Evolutionary conservation across 2,113 vertebrate species (phyloP).

Genomic region (Otocyon megalotis): DNA sequence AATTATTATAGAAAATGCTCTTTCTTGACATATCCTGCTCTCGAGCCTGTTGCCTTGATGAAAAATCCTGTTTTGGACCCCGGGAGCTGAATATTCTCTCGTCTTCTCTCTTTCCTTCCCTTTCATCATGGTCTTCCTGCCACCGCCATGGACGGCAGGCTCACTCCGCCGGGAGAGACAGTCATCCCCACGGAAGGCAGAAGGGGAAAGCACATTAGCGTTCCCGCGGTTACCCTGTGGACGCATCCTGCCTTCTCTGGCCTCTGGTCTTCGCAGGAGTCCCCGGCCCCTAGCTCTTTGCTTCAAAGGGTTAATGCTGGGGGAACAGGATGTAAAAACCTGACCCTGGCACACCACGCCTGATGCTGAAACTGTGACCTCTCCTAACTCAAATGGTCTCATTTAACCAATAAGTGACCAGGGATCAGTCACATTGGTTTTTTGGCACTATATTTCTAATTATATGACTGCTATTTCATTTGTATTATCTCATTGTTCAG

Average conservation of each 20-base stretch:
- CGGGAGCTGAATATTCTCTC: constrained; percentile 20
- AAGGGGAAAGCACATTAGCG: neutral
- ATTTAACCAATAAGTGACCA: neutral
- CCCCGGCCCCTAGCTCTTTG: neutral
- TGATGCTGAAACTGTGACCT: neutral
- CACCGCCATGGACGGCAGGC: neutral
- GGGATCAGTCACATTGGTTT: neutral
- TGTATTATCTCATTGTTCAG: constrained; percentile 28
- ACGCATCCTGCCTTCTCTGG: neutral
- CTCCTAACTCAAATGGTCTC: neutral
- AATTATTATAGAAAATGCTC: constrained; percentile 19
- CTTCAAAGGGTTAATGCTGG: neutral
- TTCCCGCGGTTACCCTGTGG: neutral
- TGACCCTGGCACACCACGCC: neutral
- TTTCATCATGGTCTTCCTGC: neutral
- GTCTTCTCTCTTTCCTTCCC: constrained; percentile 2
- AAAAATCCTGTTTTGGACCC: constrained; percentile 45
- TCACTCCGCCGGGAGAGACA: neutral
- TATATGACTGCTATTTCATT: neutral
- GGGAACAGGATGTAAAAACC: neutral
- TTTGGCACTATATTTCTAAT: neutral
- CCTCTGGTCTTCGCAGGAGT: neutral
- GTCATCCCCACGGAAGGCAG: neutral
- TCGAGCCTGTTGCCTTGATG: neutral
- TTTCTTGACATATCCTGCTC: constrained; percentile 48